A percentile compares a stretch with the other conserved stretches of the same genome.
phyloP scores from a whole-genome alignment of 1,140 invertebrate species.

The Microplitis demolitor region DNA sequence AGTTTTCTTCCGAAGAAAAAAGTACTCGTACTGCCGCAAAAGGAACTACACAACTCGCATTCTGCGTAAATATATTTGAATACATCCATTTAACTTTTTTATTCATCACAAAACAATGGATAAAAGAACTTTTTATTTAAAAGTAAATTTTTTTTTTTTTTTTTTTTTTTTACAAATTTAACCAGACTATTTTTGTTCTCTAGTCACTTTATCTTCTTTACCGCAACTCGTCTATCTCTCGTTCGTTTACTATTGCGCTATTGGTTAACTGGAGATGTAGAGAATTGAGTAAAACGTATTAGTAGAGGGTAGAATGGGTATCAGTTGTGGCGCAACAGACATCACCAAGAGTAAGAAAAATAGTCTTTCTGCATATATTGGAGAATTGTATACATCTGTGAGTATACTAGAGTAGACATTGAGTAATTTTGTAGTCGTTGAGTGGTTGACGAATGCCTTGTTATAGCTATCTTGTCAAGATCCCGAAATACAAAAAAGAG shows the following conservation, averaged over 20 bases:
- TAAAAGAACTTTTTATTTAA: background rate
- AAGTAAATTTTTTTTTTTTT: background rate
- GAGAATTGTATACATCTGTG: constrained; percentile 3
- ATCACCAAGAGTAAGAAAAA: background rate
- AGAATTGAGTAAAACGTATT: no score
- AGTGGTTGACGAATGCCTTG: background rate
- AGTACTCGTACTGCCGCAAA: background rate
- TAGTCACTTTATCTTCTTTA: background rate
- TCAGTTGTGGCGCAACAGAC: background rate
- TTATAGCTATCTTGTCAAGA: background rate
- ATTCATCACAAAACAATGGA: background rate
- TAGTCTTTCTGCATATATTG: constrained; percentile 1
- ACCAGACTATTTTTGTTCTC: background rate
- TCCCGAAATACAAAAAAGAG: no score
- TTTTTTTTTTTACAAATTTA: background rate
- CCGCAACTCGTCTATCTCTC: background rate
- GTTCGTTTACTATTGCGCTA: background rate
- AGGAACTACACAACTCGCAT: background rate
- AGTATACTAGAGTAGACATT: background rate
- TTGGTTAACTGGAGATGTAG: no score
- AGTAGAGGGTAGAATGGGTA: no score
- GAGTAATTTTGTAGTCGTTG: background rate
- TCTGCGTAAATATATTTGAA: background rate
- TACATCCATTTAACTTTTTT: background rate
- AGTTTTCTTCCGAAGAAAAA: background rate